Percentiles rank a stretch among this genome's conserved stretches.
These are phyloP conservation scores for Dasyprocta punctata DNA, from an alignment of 2,113 vertebrate genomes.

Conservation along the genomic window DNA sequence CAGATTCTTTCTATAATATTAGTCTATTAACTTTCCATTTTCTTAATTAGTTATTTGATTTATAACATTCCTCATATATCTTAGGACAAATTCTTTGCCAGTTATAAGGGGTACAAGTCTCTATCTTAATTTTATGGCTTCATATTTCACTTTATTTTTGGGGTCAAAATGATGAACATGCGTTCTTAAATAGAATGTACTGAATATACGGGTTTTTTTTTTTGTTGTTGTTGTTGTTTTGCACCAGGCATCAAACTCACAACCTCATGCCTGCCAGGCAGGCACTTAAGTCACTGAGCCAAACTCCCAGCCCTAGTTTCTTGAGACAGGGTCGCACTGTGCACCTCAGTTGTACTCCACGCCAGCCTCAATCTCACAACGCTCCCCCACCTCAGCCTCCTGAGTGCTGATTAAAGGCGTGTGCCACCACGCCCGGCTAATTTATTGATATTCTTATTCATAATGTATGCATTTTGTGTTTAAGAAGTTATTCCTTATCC, in stretches of 20 bases:
- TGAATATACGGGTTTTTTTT: too few species aligned
- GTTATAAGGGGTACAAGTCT: not conserved
- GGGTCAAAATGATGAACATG: not conserved
- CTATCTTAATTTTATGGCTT: not conserved
- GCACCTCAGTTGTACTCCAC: too few species aligned
- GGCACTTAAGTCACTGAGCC: too few species aligned
- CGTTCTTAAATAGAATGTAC: not conserved
- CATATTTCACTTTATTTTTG: slow-evolving; percentile 9
- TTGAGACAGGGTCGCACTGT: too few species aligned
- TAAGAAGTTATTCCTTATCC: not conserved
- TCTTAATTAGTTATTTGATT: slow-evolving; percentile 9
- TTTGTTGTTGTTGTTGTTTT: too few species aligned
- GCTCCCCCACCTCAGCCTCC: too few species aligned
- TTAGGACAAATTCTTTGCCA: not conserved
- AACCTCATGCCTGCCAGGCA: too few species aligned
- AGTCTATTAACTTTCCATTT: not conserved
- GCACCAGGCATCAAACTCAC: too few species aligned
- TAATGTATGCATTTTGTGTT: not conserved
- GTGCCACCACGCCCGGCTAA: too few species aligned
- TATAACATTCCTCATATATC: not conserved
- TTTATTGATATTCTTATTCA: not conserved
- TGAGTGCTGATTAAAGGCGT: too few species aligned
- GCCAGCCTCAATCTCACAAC: too few species aligned
- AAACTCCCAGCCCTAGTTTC: too few species aligned
- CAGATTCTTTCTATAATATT: not conserved